These are phyloP conservation scores for Neodiprion virginianus DNA, from an alignment of 1,140 invertebrate species.

Conservation along the genomic window DNA sequence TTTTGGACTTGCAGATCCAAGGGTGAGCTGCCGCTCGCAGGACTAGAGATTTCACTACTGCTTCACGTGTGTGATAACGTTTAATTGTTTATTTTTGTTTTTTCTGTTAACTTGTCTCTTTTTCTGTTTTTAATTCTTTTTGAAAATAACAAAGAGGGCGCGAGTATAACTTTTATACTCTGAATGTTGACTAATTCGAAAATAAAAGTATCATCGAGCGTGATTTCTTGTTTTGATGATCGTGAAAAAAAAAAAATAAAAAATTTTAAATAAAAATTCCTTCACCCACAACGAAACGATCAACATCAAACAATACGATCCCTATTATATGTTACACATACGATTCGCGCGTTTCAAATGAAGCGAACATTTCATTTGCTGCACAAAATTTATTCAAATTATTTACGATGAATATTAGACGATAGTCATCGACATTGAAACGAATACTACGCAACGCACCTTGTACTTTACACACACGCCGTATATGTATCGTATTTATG, in stretches of 20 bases:
- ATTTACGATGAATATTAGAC: too few relatives aligned
- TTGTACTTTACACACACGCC: too few relatives aligned
- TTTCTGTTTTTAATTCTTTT: conserved; percentile 26
- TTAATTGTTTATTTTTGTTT: conserved; percentile 20
- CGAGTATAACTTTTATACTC: conserved; percentile 16
- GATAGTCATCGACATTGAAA: too few relatives aligned
- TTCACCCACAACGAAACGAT: not conserved
- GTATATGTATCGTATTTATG: too few relatives aligned
- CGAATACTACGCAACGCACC: too few relatives aligned
- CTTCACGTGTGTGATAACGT: conserved; percentile 53
- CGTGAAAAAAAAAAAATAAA: not conserved
- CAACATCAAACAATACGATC: too few relatives aligned
- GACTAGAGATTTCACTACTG: conserved; percentile 63
- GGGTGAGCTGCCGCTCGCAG: conserved; percentile 54
- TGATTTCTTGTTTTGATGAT: too few relatives aligned
- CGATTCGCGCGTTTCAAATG: too few relatives aligned
- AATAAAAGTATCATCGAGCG: too few relatives aligned
- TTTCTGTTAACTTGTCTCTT: not conserved
- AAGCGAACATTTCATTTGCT: too few relatives aligned
- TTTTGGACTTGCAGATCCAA: conserved; percentile 54
- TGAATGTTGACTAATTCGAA: not conserved
- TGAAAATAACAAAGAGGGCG: conserved; percentile 26
- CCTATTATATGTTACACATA: too few relatives aligned
- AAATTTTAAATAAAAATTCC: not conserved
- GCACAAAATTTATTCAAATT: too few relatives aligned